phyloP scores from a whole-genome alignment of 2,113 vertebrate genomes.

The Regulus satrapa region DNA sequence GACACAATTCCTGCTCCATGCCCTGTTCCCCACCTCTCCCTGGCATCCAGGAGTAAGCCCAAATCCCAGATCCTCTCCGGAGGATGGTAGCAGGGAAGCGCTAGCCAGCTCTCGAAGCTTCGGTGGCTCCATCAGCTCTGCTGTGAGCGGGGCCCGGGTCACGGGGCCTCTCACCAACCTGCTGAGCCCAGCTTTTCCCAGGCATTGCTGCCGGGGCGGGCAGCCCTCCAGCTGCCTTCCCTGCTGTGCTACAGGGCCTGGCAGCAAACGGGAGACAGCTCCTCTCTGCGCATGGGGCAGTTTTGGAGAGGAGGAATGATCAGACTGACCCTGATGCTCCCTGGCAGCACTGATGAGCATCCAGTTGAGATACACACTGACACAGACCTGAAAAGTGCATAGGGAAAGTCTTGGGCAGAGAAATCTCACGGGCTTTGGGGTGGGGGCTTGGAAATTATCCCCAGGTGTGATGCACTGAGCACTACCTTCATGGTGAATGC shows the following conservation, averaged over 20 bases:
- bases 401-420: not conserved
- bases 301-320: not conserved
- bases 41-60: not conserved
- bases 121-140: not conserved
- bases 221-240: conserved; percentile 8
- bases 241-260: not conserved
- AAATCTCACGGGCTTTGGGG: not conserved
- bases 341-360: not conserved
- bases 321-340: fast-evolving
- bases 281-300: fast-evolving
- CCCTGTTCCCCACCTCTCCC: not conserved
- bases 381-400: not conserved
- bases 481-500: not conserved
- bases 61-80: not conserved
- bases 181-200: conserved; percentile 51
- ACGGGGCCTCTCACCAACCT: not conserved
- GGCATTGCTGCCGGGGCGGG: fast-evolving
- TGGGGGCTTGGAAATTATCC: not conserved
- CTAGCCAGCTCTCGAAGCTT: conserved; percentile 24
- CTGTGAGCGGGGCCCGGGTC: not conserved
- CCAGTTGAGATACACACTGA: not conserved
- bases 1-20: not conserved
- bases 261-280: not conserved
- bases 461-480: not conserved
- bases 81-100: not conserved